Base-by-base conservation (phyloP, 2,113 vertebrate species). In the Ascaphus truei region DNA sequence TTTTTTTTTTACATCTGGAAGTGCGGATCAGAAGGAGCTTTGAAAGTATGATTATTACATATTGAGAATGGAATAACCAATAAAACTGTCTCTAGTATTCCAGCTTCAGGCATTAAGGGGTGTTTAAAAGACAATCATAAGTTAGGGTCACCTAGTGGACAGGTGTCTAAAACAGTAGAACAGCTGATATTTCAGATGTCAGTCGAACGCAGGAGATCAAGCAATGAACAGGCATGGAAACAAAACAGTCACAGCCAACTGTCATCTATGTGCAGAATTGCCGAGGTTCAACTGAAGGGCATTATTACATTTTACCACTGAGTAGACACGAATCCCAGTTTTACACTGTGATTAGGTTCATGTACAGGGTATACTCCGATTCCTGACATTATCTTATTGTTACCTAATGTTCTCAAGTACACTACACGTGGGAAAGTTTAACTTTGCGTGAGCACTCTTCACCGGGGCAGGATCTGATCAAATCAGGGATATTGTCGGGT, bases 1-100 rank as follows among this genome's bases (percentile, higher is more conserved):
- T n/a, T n/a, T n/a, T n/a, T n/a, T n/a, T 13, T 13, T 6, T 55
- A 66, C 63, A 66, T 66, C 63, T 66, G 63, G 63, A 55, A 31
- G 25, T 39, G 50, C 7, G 31, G 34, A 41, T 48, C 11, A 41
- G 34, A 18, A 55, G 25, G 50, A 30, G 23, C n/a, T 25, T 41
- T 65, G 33, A 4, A 55, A 55, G 39, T 53, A 66, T 55, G 10
- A 37, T 43, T 56, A 52, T 55, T 43, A 52, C 37, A 22, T 18
- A 43, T 31, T 30, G 51, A 2, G 20, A 22, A n/a, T n/a, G n/a
- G n/a, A n/a, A n/a, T n/a, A n/a, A n/a, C n/a, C n/a, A n/a, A n/a
- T n/a, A n/a, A n/a, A n/a, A n/a, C n/a, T n/a, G n/a, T n/a, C n/a
- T n/a, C n/a, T n/a, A n/a, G n/a, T n/a, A n/a, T n/a, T n/a, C n/a